Evolutionary conservation across 2,888 invertebrate species (phyloP), one percentile per base, ranked within the genome.

Genomic region (Antitype chi): DNA sequence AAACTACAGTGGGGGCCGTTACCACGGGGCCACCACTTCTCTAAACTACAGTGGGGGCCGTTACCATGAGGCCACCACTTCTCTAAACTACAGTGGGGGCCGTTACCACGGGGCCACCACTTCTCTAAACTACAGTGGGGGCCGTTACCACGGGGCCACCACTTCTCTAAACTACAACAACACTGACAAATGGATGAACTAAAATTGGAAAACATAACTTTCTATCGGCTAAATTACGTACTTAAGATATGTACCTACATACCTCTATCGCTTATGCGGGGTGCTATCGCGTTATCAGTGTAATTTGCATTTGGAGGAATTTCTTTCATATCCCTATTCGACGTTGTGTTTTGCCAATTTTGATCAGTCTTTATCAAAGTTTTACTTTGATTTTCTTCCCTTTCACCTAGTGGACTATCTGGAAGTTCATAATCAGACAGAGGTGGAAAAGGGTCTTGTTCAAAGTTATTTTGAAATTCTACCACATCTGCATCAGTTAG

Each of bases 261-360:
- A 82, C 81, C 74, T 80, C 53, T 80, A 25, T 67, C 75, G 4
- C 70, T 52, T 71, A 71, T 55, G 17, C 25, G 67, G 38, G 85
- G 67, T 59, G 64, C 28, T 25, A 63, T 25, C 9, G 23, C 17
- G 17, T 20, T 70, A 11, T 55, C 25, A 25, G 13, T 67, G 32
- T 25, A 28, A 62, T 13, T 53, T 55, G 17, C 6, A 4, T 13
- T 74, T 59, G 57, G 15, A 59, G 53, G 23, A 38, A 25, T 70
- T 47, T 74, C 74, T 20, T 60, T 60, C 17, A 6, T 8, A n/a
- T 62, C 52, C 23, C 3, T 4, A 32, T 80, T 62, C 23, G 67
- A 38, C 17, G 32, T 52, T 25, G 47, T 7, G 2, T 53, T 63
- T 63, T 32, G 38, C 6, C 0, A n/a, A 53, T 52, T 71, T 52